Base-by-base conservation (phyloP, 1,140 invertebrate species). In the Listronotus bonariensis region DNA sequence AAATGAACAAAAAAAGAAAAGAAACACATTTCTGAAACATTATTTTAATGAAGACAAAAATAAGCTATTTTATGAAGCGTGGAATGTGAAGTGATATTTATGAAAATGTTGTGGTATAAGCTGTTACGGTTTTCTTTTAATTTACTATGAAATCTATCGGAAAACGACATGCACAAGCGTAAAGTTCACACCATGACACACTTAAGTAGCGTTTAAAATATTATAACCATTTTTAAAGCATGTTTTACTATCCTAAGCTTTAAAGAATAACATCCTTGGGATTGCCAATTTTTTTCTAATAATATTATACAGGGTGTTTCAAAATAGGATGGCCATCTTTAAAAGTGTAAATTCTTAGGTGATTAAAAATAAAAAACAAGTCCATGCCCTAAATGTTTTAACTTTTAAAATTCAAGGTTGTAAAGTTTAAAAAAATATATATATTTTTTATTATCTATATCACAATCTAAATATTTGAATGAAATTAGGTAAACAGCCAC, bases 91-190 rank as follows among this genome's bases (percentile, higher is more conserved):
- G 54, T 64, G 52, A 64, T 49, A 32, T 49, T 43, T 8, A 62
- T 62, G 59, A 62, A 18, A 31, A 62, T 62, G 59, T 62, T 11
- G 59, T 62, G 59, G 59, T 60, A 18, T 49, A 41, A 58, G 49
- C 48, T 53, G 48, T 49, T 20, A 31, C 18, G 46, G 10, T n/a
- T 26, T 38, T 20, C 7, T 42, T 40, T 51, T 14, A 26, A 43
- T 26, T 32, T 18, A 12, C 15, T 20, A 52, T 53, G 12, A 34
- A 31, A 60, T 40, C n/a, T 41, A 51, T 18, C 41, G 14, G 26
- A 51, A 14, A 40, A 60, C 26, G 6, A 45, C 46, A 46, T 45
- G 48, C 59, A 62, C 20, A 51, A 45, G 59, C 49, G 5, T 53
- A 17, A 52, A 54, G 41, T 9, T 41, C 52, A 54, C 34, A 54